Evolutionary conservation across 37 sponge, comb jelly and placozoan genomes (phyloP).

Genomic region (Tethya wilhelma): DNA sequence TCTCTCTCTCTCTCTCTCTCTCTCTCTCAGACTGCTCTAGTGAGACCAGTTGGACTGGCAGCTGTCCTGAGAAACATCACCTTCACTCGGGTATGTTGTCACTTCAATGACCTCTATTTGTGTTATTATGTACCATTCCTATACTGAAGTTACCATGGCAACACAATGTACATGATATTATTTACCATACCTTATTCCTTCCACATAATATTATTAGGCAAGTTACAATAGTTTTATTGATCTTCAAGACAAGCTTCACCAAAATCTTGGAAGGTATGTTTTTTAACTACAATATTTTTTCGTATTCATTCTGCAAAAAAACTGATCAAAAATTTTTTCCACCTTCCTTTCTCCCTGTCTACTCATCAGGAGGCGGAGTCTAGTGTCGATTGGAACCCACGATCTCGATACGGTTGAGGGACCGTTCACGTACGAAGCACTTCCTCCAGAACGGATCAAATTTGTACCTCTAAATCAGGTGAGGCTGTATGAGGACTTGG

Average conservation of each 20-base stretch:
- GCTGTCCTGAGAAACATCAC: conserved; percentile 90
- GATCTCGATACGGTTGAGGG: conserved; percentile 96
- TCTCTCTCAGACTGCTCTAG: conserved; percentile 71
- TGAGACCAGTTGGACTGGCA: conserved; percentile 88
- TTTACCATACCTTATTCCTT: no score
- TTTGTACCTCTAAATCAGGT: conserved; percentile 96
- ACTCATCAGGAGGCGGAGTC: conserved; percentile 81
- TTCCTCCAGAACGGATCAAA: conserved; percentile 89
- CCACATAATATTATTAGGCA: no score
- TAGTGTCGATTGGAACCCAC: conserved; percentile 97
- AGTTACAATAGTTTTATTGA: conserved; percentile 93
- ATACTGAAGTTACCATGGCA: no score
- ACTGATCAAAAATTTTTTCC: no score
- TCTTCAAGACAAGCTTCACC: conserved; percentile 97
- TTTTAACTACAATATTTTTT: neutral
- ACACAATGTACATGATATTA: no score
- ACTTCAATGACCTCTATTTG: neutral
- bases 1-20: conserved; percentile 16
- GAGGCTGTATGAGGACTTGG: neutral
- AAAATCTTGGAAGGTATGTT: conserved; percentile 89
- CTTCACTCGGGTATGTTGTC: conserved; percentile 73
- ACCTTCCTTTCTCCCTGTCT: no score
- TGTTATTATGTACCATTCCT: neutral
- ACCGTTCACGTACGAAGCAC: conserved; percentile 95
- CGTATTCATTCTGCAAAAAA: no score